Base-by-base conservation (phyloP, 2,888 invertebrate genomes). In the Chloroclysta siterata region DNA sequence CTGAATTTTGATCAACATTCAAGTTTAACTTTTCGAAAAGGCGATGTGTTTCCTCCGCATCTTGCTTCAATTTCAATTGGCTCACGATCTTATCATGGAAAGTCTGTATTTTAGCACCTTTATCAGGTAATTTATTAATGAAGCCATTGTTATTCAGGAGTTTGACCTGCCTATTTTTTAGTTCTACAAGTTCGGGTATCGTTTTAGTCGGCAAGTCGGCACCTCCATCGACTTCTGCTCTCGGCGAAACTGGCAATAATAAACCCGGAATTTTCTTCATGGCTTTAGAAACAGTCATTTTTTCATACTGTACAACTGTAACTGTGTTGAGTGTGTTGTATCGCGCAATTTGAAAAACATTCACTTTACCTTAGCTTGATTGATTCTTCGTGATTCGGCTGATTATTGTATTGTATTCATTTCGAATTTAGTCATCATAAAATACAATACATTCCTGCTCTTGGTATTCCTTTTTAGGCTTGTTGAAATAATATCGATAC, bases 161-260 rank as follows among this genome's bases (percentile, higher is more conserved):
- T 80, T 94, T 94, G 47, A 89, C 72, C 77, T 95, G 95, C 47
- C 95, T 89, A 53, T 94, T 90, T 53, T 93, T 81, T 39, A 95
- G 79, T 73, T 95, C 95, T 39, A 83, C 54, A 29, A 95, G 81
- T 78, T 94, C 94, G 44, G 85, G 74, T 64, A 87, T 82, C 14
- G 84, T 83, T 82, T 93, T 94, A 0, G 84, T 80, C 10, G 86
- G 80, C 57, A 95, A 81, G 79, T 94, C 83, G 8, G 88, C 86
- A 78, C 93, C 94, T 5, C 94, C 94, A 76, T 94, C 94, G 44
- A 89, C 80, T 81, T 94, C 93, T 59, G 79, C 89, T 80, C 87
- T 94, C 0, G 90, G 84, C 6, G 82, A 82, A 13, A 90, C 82
- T 41, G 86, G 85, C 65, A 93, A 66, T 53, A 87, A 63, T 53